These are phyloP conservation scores for Babyrousa celebensis DNA, from an alignment of 2,797 vertebrate genomes.

Conservation along the genomic window DNA sequence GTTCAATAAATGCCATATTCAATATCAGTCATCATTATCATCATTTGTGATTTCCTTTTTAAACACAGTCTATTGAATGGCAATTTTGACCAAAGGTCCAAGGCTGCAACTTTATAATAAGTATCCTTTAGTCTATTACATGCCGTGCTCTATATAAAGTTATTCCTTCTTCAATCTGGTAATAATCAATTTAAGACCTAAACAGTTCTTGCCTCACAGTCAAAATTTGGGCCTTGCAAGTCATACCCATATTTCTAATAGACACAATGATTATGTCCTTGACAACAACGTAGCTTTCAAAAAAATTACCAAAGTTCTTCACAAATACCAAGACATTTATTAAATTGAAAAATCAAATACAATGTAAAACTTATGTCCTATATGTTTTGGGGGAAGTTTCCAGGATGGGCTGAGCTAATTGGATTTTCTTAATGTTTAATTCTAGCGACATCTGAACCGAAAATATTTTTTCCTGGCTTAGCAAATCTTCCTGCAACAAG, in stretches of 20 bases:
- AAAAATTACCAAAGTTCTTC: conserved; percentile 3
- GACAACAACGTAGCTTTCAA: not conserved
- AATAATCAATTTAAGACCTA: not conserved
- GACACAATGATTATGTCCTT: not conserved
- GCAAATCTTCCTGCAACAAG: conserved; percentile 9
- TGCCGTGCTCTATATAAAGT: not conserved
- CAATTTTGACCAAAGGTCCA: not conserved
- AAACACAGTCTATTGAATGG: not conserved
- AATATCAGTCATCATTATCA: not conserved
- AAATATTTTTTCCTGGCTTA: not conserved
- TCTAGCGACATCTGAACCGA: not conserved
- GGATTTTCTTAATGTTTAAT: conserved; percentile 32
- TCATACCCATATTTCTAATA: not conserved
- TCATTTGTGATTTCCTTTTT: conserved; percentile 1
- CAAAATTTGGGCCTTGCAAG: not conserved
- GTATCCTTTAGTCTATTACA: not conserved
- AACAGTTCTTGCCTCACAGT: not conserved
- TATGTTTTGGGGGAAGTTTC: not conserved
- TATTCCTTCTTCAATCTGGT: not conserved
- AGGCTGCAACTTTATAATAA: not conserved
- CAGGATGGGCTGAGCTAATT: not conserved
- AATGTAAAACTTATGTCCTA: not conserved
- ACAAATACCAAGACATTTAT: not conserved
- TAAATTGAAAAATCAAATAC: not conserved
- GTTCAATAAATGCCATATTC: not conserved